Conservation (phyloP, 2,797 vertebrate genomes). For the Sphaeramia orbicularis region DNA sequence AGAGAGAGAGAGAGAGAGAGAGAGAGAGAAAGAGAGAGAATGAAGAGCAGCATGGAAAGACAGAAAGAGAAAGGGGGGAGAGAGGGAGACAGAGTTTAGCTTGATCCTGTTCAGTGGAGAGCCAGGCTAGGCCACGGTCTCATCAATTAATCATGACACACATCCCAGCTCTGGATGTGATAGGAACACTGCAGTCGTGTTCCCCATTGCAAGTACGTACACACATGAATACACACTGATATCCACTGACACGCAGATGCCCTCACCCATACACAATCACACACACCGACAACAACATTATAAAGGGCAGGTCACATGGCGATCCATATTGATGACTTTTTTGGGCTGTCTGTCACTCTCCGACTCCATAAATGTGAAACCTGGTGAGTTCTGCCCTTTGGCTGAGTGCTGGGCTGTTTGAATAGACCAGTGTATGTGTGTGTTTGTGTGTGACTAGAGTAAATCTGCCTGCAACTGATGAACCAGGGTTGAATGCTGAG, state of each 20-base stretch:
- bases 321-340: conserved; percentile 60
- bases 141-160: conserved; percentile 85
- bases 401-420: conserved; percentile 46
- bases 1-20: conserved; percentile 45
- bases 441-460: conserved; percentile 46
- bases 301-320: conserved; percentile 50
- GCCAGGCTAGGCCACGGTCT: conserved; percentile 67
- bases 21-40: conserved; percentile 60
- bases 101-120: conserved; percentile 76
- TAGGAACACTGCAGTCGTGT: conserved; percentile 69
- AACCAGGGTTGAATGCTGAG: conserved; percentile 51
- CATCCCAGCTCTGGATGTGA: conserved; percentile 74
- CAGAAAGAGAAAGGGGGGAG: conserved; percentile 5
- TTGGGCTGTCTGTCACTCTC: conserved; percentile 47
- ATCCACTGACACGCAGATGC: conserved; percentile 13
- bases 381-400: conserved; percentile 42
- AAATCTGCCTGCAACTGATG: conserved; percentile 58
- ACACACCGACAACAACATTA: conserved; percentile 41
- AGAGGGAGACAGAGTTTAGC: conserved; percentile 75
- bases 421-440: conserved; percentile 14
- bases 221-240: conserved; percentile 21
- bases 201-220: conserved; percentile 33
- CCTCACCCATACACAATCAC: conserved; percentile 18
- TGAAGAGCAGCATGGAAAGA: conserved; percentile 26
- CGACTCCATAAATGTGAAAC: conserved; percentile 51